Evolutionary conservation across 1,140 invertebrate genomes (phyloP).

Genomic region (Calliphora vicina): DNA sequence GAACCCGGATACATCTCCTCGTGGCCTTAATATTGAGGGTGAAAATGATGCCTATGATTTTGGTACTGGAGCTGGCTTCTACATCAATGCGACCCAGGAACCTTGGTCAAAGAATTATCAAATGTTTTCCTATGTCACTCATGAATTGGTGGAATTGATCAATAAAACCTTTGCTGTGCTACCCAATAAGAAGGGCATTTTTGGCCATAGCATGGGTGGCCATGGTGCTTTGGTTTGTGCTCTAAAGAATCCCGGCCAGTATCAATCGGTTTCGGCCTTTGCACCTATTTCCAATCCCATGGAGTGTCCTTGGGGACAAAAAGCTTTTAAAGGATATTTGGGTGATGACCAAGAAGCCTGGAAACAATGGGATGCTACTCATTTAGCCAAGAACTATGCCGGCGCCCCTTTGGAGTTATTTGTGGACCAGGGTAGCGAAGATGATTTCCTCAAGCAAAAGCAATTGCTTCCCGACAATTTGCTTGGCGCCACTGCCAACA

Average conservation of each 20-base stretch:
- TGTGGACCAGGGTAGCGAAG: slow-evolving; percentile 86
- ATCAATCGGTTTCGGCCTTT: slow-evolving; percentile 94
- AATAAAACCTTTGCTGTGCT: slow-evolving; percentile 75
- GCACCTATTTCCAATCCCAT: slow-evolving; percentile 93
- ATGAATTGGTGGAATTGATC: slow-evolving; percentile 85
- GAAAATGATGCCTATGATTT: slow-evolving; percentile 94
- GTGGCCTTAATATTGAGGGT: slow-evolving; percentile 86
- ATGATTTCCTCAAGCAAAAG: slow-evolving; percentile 80
- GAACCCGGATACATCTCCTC: slow-evolving; percentile 94
- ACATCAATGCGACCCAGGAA: slow-evolving; percentile 89
- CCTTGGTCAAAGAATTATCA: slow-evolving; percentile 95
- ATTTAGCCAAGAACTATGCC: slow-evolving; percentile 82
- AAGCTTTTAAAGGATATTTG: slow-evolving; percentile 88
- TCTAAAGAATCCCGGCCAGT: slow-evolving; percentile 90
- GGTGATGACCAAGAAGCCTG: slow-evolving; percentile 74
- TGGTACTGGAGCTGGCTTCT: slow-evolving; percentile 95
- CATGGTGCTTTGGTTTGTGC: slow-evolving; percentile 94
- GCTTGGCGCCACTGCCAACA: slow-evolving; percentile 73
- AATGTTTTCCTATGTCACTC: slow-evolving; percentile 97
- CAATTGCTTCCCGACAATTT: slow-evolving; percentile 91
- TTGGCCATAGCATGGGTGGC: slow-evolving; percentile 96
- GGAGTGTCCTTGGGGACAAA: slow-evolving; percentile 86
- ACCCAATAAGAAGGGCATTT: slow-evolving; percentile 76
- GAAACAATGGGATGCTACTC: slow-evolving; percentile 89
- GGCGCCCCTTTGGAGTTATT: slow-evolving; percentile 86